Percentiles rank a stretch among this genome's conserved stretches.
phyloP scores from a whole-genome alignment of 1,140 invertebrate genomes.

The Lethocerus indicus region DNA sequence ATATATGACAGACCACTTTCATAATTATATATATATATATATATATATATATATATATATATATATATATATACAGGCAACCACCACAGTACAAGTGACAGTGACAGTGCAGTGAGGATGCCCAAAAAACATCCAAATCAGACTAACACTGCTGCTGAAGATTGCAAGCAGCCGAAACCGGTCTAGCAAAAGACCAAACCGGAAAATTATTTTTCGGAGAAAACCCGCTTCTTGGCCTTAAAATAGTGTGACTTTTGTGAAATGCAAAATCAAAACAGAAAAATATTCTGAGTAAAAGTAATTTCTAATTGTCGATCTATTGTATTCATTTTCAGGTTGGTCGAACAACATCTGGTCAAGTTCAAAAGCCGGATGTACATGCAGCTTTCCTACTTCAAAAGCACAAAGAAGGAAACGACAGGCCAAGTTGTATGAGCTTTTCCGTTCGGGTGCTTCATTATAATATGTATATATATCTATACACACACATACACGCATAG shows the following conservation, averaged over 20 bases:
- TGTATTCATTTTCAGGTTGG: conserved; percentile 15
- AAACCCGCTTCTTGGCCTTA: neutral
- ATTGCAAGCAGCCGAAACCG: neutral
- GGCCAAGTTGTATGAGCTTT: too few species aligned
- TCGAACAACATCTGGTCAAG: conserved; percentile 23
- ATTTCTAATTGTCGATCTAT: neutral
- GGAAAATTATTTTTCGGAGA: conserved; percentile 13
- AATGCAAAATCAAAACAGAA: neutral
- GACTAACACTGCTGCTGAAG: neutral
- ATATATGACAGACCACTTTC: too few species aligned
- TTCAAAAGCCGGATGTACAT: conserved; percentile 25
- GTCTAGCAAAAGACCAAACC: neutral
- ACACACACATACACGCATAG: too few species aligned
- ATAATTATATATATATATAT: too few species aligned
- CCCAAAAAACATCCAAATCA: neutral
- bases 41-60: too few species aligned
- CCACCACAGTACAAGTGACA: too few species aligned
- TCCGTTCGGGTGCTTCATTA: too few species aligned
- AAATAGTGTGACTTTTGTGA: neutral
- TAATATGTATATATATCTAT: too few species aligned
- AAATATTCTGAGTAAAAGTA: neutral
- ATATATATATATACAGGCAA: too few species aligned
- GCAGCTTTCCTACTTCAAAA: conserved; percentile 25
- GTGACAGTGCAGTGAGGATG: too few species aligned
- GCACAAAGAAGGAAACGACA: too few species aligned